phyloP scores from a whole-genome alignment of 2,888 invertebrate genomes.

The Atethmia centrago region DNA sequence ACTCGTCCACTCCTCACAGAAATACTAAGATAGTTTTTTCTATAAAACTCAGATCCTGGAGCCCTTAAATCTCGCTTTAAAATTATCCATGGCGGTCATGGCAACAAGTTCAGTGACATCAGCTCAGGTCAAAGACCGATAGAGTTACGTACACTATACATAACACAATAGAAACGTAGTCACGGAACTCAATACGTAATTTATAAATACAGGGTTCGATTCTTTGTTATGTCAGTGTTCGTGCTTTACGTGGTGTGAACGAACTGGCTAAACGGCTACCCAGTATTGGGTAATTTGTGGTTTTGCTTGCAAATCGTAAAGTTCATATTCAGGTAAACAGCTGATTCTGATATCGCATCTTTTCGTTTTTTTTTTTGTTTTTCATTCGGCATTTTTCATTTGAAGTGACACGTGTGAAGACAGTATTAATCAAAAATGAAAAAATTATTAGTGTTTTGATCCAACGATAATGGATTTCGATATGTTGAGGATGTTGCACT shows the following conservation, averaged over 20 bases:
- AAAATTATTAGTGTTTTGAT: too few relatives aligned
- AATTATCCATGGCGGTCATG: constrained; percentile 31
- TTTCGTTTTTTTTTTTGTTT: too few relatives aligned
- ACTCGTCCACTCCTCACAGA: background rate
- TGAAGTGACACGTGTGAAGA: background rate
- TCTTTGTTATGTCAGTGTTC: constrained; percentile 45
- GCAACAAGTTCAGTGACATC: constrained; percentile 51
- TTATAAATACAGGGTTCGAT: constrained; percentile 44
- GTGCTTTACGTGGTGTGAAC: constrained; percentile 27
- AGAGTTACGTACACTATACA: constrained; percentile 32
- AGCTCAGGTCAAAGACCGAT: constrained; percentile 51
- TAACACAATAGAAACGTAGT: constrained; percentile 52
- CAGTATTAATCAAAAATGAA: background rate
- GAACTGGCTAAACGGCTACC: constrained; percentile 31
- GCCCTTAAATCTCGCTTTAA: background rate
- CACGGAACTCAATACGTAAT: constrained; percentile 53
- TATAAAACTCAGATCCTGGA: too few relatives aligned
- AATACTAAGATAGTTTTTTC: background rate
- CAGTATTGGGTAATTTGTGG: constrained; percentile 3
- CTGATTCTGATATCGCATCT: background rate
- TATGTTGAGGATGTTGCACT: background rate
- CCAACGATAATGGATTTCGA: background rate
- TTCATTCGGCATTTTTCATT: background rate
- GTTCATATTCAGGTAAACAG: background rate
- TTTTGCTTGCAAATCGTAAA: background rate